These are phyloP conservation scores for Leucoraja erinaceus DNA, from an alignment of 2,113 vertebrate genomes.

Conservation along the genomic window DNA sequence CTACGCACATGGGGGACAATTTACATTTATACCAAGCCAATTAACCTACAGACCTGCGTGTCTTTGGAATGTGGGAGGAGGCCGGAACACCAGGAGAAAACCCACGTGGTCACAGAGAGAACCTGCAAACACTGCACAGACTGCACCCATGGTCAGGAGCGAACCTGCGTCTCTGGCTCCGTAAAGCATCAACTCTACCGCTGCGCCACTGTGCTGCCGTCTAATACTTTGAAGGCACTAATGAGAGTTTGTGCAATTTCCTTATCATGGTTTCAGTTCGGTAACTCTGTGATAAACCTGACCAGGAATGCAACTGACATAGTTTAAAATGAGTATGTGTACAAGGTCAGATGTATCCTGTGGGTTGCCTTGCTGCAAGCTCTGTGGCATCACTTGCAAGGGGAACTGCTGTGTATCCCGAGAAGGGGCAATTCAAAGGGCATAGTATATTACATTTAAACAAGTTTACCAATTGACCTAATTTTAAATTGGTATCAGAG, in stretches of 20 bases:
- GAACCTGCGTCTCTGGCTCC: no score
- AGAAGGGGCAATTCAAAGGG: not conserved
- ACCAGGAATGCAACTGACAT: not conserved
- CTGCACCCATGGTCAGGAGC: no score
- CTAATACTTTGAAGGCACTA: not conserved
- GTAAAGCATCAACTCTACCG: no score
- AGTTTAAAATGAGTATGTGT: not conserved
- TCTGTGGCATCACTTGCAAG: not conserved
- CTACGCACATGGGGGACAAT: no score
- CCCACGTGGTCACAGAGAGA: no score
- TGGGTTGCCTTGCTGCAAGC: conserved; percentile 52
- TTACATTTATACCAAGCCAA: no score
- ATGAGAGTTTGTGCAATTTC: not conserved
- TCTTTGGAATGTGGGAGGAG: no score
- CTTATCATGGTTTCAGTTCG: not conserved
- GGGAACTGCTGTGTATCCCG: no score
- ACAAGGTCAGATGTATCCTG: conserved; percentile 44
- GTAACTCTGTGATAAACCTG: not conserved
- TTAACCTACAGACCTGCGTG: no score
- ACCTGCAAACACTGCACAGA: no score
- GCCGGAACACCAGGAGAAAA: no score
- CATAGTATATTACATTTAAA: not conserved
- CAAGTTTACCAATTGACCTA: not conserved
- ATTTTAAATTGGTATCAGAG: not conserved
- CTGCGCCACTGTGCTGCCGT: no score